Conservation (phyloP, 2,113 vertebrate species). For the Pterocles burchelli region DNA sequence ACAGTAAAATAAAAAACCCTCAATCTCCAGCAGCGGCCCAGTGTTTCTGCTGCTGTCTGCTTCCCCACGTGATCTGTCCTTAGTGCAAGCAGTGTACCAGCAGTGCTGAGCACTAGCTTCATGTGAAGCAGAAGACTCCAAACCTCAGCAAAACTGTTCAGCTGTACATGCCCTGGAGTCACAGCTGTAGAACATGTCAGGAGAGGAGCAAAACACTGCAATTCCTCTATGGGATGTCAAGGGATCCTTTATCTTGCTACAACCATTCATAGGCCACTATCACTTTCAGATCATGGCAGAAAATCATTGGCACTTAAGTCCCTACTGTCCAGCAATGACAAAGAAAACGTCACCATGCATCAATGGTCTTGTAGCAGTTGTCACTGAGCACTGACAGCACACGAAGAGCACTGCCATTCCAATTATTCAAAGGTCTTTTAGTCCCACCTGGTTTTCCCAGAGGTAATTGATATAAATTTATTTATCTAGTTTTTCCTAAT, state of each 20-base stretch:
- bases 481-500: conserved; percentile 71
- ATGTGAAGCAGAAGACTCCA: not conserved
- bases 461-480: conserved; percentile 57
- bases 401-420: conserved; percentile 57
- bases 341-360: conserved; percentile 63
- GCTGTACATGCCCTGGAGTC: not conserved
- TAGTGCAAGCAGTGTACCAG: not conserved
- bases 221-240: conserved; percentile 32
- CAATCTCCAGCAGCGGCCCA: not conserved
- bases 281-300: conserved; percentile 75
- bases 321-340: conserved; percentile 69
- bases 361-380: conserved; percentile 60
- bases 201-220: conserved; percentile 44
- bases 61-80: not conserved
- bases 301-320: conserved; percentile 75
- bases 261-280: conserved; percentile 66
- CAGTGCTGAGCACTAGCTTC: not conserved
- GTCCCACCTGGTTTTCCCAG: conserved; percentile 46
- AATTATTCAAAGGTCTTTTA: conserved; percentile 58
- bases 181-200: not conserved
- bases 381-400: conserved; percentile 39
- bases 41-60: not conserved
- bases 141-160: conserved; percentile 46
- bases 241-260: conserved; percentile 69
- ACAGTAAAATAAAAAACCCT: not conserved